phyloP scores from a whole-genome alignment of 2,113 vertebrate species.

The Psilopsiagon aymara region DNA sequence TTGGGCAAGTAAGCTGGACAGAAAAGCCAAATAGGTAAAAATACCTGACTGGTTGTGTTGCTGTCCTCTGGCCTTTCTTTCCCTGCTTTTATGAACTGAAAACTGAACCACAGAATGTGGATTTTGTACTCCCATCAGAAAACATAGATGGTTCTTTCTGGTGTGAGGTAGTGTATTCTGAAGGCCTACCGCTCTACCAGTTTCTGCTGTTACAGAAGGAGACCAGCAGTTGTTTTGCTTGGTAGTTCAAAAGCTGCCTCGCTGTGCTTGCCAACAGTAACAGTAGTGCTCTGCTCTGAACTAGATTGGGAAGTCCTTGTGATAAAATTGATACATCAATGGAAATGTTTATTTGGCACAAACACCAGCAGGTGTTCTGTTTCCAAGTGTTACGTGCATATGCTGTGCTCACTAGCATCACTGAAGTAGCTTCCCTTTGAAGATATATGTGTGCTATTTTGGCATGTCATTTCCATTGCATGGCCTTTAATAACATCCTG shows the following conservation, averaged over 20 bases:
- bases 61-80: background rate
- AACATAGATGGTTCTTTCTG: background rate
- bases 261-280: accelerated
- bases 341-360: conserved; percentile 35
- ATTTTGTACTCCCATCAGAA: background rate
- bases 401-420: background rate
- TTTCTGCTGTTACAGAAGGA: background rate
- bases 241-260: background rate
- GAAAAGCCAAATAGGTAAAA: background rate
- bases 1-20: background rate
- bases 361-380: conserved; percentile 38
- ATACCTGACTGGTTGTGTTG: background rate
- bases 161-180: background rate
- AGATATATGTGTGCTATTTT: background rate
- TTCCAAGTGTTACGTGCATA: background rate
- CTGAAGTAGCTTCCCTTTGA: conserved; percentile 5
- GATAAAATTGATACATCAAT: conserved; percentile 10
- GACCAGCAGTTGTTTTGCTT: background rate
- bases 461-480: background rate
- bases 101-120: background rate
- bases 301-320: background rate
- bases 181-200: background rate
- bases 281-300: background rate
- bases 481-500: background rate
- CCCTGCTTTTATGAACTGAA: background rate